These are phyloP conservation scores for Lithosia quadra DNA, from an alignment of 2,888 invertebrate species.

Conservation along the genomic window DNA sequence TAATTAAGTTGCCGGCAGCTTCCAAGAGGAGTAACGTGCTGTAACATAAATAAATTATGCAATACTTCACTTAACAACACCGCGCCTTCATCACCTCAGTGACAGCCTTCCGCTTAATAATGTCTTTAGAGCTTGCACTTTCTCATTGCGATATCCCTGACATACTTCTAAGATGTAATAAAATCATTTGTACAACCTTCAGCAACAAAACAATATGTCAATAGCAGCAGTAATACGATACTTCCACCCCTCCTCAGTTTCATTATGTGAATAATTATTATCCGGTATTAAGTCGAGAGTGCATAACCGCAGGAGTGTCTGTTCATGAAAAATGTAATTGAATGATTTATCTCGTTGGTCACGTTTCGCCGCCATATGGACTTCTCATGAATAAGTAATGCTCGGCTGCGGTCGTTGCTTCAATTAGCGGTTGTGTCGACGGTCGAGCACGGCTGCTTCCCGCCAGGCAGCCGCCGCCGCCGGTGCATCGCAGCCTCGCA, in stretches of 20 bases:
- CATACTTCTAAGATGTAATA: constrained; percentile 11
- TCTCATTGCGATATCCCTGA: constrained; percentile 14
- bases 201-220: constrained; percentile 52
- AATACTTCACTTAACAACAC: constrained; percentile 75
- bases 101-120: constrained; percentile 30
- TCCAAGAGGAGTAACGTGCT: constrained; percentile 77
- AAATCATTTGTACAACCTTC: constrained; percentile 22
- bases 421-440: constrained; percentile 85
- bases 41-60: constrained; percentile 84
- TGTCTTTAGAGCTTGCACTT: constrained; percentile 14
- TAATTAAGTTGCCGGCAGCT: constrained; percentile 63
- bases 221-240: constrained; percentile 33
- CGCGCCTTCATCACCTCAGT: constrained; percentile 54
- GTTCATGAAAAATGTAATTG: constrained; percentile 83
- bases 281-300: constrained; percentile 50
- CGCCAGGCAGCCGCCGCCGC: constrained; percentile 48
- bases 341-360: constrained; percentile 84
- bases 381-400: constrained; percentile 86
- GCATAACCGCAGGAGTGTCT: constrained; percentile 56
- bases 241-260: constrained; percentile 42
- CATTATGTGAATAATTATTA: constrained; percentile 50
- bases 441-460: constrained; percentile 73
- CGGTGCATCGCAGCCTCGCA: constrained; percentile 34
- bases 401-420: constrained; percentile 84
- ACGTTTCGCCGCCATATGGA: constrained; percentile 84